Base-by-base conservation (phyloP, 2,888 invertebrate genomes). In the Ligdia adustata region DNA sequence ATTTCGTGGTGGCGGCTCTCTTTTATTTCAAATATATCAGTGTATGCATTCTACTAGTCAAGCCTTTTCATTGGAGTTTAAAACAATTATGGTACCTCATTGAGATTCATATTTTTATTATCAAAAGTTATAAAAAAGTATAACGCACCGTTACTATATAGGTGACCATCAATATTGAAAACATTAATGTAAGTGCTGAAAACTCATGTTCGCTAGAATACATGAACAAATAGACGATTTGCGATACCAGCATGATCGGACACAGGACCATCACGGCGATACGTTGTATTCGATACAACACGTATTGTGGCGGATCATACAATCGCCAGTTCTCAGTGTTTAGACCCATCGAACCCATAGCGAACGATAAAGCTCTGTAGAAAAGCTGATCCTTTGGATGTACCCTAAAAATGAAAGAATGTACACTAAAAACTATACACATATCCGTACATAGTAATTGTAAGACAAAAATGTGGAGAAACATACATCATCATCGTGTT, bases 331-430 rank as follows among this genome's bases (percentile, higher is more conserved):
- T 34, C 0, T 42, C 29, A 2, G 28, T 1, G 32, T 44, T 49
- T 4, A 54, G 24, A 1, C 32, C 28, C 2, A 20, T 9, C 2
- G 45, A 9, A n/a, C 44, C 13, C 15, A 50, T 9, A 6, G 38
- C 7, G 7, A 49, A 41, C 1, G 45, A 55, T 13, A 58, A 29
- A 1, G 37, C 4, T 29, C 44, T 52, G 47, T 61, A 58, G 26
- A 53, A 58, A 1, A 27, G 11, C 12, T 61, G 60, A 2, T 56
- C 28, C 14, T 53, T 48, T 4, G 60, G 60, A 9, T 47, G 51
- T 1, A 46, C 46, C 13, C 60, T 61, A 50, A 18, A 51, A 52
- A 24, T 43, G 13, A 34, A 18, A 24, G n/a, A n/a, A n/a, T n/a
- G n/a, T n/a, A n/a, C n/a, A n/a, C n/a, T n/a, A n/a, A n/a, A n/a